Conservation (phyloP, 2,888 invertebrate species). For the Punctoribates punctum region DNA sequence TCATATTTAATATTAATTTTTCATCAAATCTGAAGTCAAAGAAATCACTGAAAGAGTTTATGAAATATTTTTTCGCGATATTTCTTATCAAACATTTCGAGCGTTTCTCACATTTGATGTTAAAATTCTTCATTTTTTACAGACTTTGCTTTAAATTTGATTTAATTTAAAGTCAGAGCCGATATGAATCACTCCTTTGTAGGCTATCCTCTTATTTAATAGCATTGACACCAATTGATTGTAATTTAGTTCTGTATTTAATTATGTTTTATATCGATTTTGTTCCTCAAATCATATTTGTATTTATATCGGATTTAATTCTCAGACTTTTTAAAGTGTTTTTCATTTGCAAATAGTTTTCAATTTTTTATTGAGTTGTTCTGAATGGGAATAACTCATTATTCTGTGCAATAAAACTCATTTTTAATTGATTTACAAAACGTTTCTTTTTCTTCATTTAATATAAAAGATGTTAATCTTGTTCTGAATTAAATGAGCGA, state of each 20-base stretch:
- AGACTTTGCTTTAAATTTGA: not conserved
- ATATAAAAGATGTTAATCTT: no score
- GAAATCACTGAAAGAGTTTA: not conserved
- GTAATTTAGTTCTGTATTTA: not conserved
- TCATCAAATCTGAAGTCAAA: not conserved
- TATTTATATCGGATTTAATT: no score
- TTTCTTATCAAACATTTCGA: not conserved
- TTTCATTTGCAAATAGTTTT: no score
- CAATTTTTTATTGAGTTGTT: no score
- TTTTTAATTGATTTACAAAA: no score
- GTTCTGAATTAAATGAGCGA: no score
- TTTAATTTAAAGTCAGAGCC: not conserved
- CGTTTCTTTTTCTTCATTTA: no score
- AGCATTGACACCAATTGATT: not conserved
- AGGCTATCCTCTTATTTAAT: not conserved
- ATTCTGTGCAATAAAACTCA: no score
- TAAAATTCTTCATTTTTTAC: not conserved
- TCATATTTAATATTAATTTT: not conserved
- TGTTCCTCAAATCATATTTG: no score
- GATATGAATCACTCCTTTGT: not conserved
- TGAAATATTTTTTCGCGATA: not conserved
- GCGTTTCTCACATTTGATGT: not conserved
- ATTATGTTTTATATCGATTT: no score
- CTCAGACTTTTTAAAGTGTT: no score
- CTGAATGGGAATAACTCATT: no score